Evolutionary conservation across 2,113 vertebrate species (phyloP), one percentile per base, ranked within the genome.

Genomic region (Danionella cerebrum): DNA sequence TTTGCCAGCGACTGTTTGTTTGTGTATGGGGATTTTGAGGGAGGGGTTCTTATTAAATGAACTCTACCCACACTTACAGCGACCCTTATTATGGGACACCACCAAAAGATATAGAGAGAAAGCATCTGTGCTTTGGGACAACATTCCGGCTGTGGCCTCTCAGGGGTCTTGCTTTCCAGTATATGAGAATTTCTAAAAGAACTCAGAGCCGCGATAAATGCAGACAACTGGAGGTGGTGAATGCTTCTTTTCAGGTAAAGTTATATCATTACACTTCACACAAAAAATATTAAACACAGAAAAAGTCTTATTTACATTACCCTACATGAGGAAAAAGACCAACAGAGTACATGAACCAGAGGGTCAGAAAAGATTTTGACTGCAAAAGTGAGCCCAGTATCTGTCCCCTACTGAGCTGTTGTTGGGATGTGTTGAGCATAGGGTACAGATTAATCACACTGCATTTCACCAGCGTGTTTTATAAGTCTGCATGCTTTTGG

Each of bases 1-100:
- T 12, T 5, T 18, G 57, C 18, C 39, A 68, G 73, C 18, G 27
- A 33, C 18, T 72, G 62, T 12, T 55, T 73, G 73, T 79, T 75
- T 74, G 65, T 68, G 33, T 74, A 60, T 75, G 14, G 55, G 44
- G 50, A 44, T 67, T 68, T 51, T 22, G 19, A 60, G 31, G 6
- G 36, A 60, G 52, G 62, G n/a, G 67, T 62, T 75, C 35, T 69
- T 35, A 19, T 67, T 72, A 62, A 74, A 70, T 60, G 45, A 70
- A 74, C 67, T 48, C 45, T 54, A 60, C 39, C 27, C 18, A 57
- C 47, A 58, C 52, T 58, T 47, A 58, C 39, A 29, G 14, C 38
- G 27, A 55, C 53, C 67, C 36, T 42, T 39, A 51, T 35, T 25
- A 31, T 8, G 65, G 47, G n/a, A 52, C 44, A 35, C 24, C 16